Percentiles rank a stretch among this genome's conserved stretches.
These are phyloP conservation scores for Drosophila azteca DNA, from an alignment of 1,140 invertebrate genomes.

Conservation along the genomic window DNA sequence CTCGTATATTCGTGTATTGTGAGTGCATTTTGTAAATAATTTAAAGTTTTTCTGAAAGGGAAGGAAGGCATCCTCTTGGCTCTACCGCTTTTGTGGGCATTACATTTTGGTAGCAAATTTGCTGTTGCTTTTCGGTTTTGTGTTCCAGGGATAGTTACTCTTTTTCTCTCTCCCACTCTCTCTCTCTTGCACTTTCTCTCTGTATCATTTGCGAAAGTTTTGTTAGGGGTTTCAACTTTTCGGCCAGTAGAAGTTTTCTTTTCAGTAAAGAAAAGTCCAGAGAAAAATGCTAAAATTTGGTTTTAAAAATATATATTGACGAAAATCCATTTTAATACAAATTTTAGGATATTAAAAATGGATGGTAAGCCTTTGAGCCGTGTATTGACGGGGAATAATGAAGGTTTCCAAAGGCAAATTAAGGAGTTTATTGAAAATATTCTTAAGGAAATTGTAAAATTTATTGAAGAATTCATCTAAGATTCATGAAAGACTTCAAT, in stretches of 20 bases:
- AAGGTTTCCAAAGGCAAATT: no score
- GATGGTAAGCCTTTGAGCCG: no score
- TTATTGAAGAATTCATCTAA: no score
- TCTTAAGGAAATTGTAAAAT: no score
- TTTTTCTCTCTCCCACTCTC: slow-evolving; percentile 50
- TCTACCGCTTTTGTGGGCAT: slow-evolving; percentile 52
- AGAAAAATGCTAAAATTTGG: no score
- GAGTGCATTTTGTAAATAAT: slow-evolving; percentile 66
- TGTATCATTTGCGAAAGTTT: slow-evolving; percentile 63
- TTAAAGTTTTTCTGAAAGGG: slow-evolving; percentile 63
- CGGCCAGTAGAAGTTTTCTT: slow-evolving; percentile 21
- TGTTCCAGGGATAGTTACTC: slow-evolving; percentile 6
- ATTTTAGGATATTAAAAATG: no score
- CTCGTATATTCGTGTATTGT: slow-evolving; percentile 27
- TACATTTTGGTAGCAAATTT: slow-evolving; percentile 52
- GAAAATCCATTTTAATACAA: no score
- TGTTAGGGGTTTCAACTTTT: slow-evolving; percentile 15
- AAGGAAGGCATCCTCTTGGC: slow-evolving; percentile 24
- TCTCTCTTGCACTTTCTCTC: slow-evolving; percentile 53
- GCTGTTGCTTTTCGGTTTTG: slow-evolving; percentile 32
- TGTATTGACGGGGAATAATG: no score
- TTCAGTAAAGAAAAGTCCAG: neutral
- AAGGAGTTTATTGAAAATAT: no score
- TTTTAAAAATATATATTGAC: no score
- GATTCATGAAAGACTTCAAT: no score